Percentiles rank a stretch among this genome's conserved stretches.
These are phyloP conservation scores for Silurus asotus DNA, from an alignment of 2,113 vertebrate genomes.

Conservation along the genomic window DNA sequence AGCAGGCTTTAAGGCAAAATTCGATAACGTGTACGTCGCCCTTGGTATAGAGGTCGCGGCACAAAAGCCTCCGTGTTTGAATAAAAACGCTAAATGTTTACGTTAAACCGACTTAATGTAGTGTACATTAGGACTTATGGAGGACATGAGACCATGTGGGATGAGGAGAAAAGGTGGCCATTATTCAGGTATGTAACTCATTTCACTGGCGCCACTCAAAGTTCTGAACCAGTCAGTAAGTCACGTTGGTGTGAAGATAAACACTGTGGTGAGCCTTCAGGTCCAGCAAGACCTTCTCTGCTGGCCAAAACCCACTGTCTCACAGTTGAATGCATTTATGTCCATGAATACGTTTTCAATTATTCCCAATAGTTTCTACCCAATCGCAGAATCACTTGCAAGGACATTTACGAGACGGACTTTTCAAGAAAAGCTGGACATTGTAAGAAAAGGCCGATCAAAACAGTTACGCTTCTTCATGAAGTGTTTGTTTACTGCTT, in stretches of 20 bases:
- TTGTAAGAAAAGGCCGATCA: no score
- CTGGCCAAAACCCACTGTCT: no score
- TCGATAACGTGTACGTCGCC: neutral
- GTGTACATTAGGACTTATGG: neutral
- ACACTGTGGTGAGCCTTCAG: no score
- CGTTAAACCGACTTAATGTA: constrained; percentile 20
- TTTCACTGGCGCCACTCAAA: constrained; percentile 57
- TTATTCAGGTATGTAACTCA: constrained; percentile 59
- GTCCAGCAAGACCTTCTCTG: no score
- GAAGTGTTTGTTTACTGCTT: no score
- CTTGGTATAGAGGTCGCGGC: neutral
- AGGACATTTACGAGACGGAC: no score
- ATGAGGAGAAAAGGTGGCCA: constrained; percentile 31
- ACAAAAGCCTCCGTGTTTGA: neutral
- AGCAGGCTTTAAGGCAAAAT: neutral
- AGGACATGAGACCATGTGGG: constrained; percentile 11
- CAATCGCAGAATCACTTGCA: no score
- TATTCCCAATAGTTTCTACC: no score
- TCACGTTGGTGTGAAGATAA: constrained; percentile 45
- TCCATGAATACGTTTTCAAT: no score
- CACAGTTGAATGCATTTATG: no score
- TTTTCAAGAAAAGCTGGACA: no score
- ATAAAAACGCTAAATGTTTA: neutral
- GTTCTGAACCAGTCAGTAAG: constrained; percentile 18
- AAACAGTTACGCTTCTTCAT: no score